Percentiles rank a stretch among this genome's conserved stretches.
Conservation (phyloP, 1,140 invertebrate genomes). For the Dinothrombium tinctorium region DNA sequence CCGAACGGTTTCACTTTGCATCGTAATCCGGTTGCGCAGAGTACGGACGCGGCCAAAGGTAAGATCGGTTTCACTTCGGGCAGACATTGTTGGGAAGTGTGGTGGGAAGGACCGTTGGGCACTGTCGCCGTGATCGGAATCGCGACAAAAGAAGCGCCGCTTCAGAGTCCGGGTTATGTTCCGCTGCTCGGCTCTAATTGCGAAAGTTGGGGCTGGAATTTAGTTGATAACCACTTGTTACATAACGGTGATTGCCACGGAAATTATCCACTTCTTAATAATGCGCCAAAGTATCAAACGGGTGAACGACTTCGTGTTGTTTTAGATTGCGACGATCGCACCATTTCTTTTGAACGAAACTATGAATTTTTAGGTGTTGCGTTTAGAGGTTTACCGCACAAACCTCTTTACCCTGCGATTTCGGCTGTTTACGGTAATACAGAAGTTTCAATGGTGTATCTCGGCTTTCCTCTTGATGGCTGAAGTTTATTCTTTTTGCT, state of each 20-base stretch:
- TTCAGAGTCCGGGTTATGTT: conserved; percentile 77
- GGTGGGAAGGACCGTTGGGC: conserved; percentile 93
- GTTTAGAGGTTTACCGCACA: too few relatives aligned
- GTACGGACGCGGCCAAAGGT: conserved; percentile 81
- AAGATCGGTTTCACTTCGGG: conserved; percentile 80
- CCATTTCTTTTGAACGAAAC: too few relatives aligned
- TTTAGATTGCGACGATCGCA: too few relatives aligned
- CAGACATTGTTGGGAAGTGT: conserved; percentile 91
- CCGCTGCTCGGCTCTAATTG: conserved; percentile 80
- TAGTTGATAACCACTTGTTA: conserved; percentile 87
- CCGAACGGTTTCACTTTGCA: conserved; percentile 91
- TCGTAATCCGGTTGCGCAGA: conserved; percentile 92
- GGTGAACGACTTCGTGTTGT: too few relatives aligned
- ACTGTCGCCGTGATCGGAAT: conserved; percentile 86
- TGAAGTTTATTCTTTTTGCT: too few relatives aligned
- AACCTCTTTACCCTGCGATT: too few relatives aligned
- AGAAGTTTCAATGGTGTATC: too few relatives aligned
- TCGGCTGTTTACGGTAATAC: too few relatives aligned
- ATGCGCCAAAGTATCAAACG: too few relatives aligned
- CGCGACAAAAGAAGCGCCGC: conserved; percentile 71
- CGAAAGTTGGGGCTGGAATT: conserved; percentile 97
- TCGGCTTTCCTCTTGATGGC: too few relatives aligned
- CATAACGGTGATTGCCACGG: conserved; percentile 90
- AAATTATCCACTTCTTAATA: conserved; percentile 81
- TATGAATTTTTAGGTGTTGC: too few relatives aligned